These are phyloP conservation scores for Poeciliopsis turneri DNA, from an alignment of 2,797 vertebrate genomes.

Conservation along the genomic window DNA sequence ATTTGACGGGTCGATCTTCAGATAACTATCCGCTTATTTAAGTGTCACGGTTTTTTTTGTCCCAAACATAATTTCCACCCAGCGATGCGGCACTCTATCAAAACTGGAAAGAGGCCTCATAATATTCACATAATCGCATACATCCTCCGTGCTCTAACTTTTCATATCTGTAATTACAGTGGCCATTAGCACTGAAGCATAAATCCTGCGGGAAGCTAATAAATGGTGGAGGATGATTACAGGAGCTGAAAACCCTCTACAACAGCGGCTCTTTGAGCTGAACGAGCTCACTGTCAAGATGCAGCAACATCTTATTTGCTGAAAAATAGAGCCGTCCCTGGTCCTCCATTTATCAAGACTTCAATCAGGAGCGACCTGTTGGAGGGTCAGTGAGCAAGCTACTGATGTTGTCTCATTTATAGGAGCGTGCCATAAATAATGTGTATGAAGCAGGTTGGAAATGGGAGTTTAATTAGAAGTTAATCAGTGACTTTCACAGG, in stretches of 20 bases:
- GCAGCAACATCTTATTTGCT: conserved; percentile 34
- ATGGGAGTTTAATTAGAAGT: conserved; percentile 19
- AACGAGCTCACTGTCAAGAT: conserved; percentile 54
- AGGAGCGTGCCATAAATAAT: conserved; percentile 18
- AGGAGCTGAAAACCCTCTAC: conserved; percentile 56
- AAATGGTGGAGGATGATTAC: conserved; percentile 61
- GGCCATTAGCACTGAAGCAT: conserved; percentile 53
- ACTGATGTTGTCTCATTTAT: conserved; percentile 13
- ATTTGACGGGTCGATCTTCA: conserved; percentile 42
- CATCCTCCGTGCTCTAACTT: conserved; percentile 50
- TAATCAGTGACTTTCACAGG: conserved; percentile 13
- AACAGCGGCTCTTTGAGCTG: conserved; percentile 50
- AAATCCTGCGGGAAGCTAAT: conserved; percentile 66
- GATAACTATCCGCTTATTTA: conserved; percentile 56
- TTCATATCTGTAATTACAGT: conserved; percentile 61
- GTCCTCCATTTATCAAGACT: conserved; percentile 38
- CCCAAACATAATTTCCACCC: conserved; percentile 37
- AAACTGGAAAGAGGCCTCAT: conserved; percentile 55
- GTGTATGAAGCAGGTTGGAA: conserved; percentile 26
- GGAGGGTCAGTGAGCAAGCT: conserved; percentile 23
- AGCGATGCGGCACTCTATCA: conserved; percentile 31
- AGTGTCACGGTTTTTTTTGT: conserved; percentile 26
- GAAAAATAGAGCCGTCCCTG: conserved; percentile 28
- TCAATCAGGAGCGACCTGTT: conserved; percentile 32
- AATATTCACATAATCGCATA: conserved; percentile 54